Conservation (phyloP, 2,797 vertebrate genomes). For the Anguilla anguilla region DNA sequence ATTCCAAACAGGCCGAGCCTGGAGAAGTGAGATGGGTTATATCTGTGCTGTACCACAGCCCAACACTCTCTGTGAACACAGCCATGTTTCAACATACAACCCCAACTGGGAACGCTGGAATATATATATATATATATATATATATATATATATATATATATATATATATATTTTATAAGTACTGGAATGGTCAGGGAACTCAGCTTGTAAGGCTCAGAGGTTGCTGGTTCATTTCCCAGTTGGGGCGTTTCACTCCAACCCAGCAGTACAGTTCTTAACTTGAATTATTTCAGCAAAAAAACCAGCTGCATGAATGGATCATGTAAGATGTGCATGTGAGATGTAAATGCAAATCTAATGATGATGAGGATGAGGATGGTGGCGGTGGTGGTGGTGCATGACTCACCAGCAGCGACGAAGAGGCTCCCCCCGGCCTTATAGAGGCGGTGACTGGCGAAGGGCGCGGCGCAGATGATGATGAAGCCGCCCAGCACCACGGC, state of each 20-base stretch:
- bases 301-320: neutral
- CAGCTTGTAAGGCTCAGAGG: too few species aligned
- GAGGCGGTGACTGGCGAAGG: constrained; percentile 85
- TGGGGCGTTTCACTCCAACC: neutral
- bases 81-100: neutral
- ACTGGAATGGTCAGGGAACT: too few species aligned
- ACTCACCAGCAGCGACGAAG: constrained; percentile 84
- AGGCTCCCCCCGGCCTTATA: constrained; percentile 91
- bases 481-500: constrained; percentile 83
- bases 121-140: too few species aligned
- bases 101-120: too few species aligned
- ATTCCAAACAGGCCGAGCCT: neutral
- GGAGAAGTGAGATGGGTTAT: neutral
- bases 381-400: neutral
- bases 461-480: constrained; percentile 93
- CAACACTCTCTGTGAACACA: neutral
- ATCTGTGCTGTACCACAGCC: neutral
- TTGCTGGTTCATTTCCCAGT: neutral
- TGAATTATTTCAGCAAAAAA: neutral
- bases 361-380: neutral
- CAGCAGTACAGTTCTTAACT: neutral
- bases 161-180: too few species aligned
- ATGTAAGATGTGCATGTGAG: neutral
- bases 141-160: too few species aligned
- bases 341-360: neutral